Evolutionary conservation across 2,888 invertebrate species (phyloP), one percentile per base, ranked within the genome.

Genomic region (Criorhina ranunculi): DNA sequence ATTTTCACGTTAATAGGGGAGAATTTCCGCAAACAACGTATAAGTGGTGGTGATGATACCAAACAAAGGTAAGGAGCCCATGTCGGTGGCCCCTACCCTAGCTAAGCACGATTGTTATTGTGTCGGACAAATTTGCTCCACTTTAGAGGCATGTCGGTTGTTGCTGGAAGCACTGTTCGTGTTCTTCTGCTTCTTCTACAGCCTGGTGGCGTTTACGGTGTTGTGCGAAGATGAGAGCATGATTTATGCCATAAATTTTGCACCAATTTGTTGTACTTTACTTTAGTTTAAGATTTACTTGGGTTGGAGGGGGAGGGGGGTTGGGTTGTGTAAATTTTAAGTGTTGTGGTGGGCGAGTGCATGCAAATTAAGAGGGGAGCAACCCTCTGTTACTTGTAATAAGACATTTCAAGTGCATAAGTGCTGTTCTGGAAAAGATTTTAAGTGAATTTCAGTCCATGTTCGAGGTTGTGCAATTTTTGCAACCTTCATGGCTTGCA

Each of bases 231-330:
- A 86, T 62, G 80, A 67, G 72, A 77, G 70, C 37, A 77, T 86
- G 80, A 86, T 86, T 86, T 86, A 86, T 86, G 76, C 86, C 86
- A 86, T 80, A 86, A 86, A 86, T 80, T 24, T 80, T 86, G 76
- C 72, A 86, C 70, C 86, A 86, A 86, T 86, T 86, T 86, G 81
- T 81, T 86, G 70, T 81, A 86, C 72, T 72, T 80, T 81, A 70
- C 55, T 77, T 72, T 77, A 72, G 72, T 76, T 81, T 72, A 72
- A 67, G 86, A 81, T 81, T 72, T 72, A 85, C 80, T 79, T 72
- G 72, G 72, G 70, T 12, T 15, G 53, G 33, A 19, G 12, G n/a
- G 64, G 35, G 8, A 24, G 57, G 12, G 33, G 11, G 33, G 11
- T 11, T 15, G 15, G 59, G 15, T 11, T 17, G 5, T 4, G 12